A percentile compares a stretch with the other conserved stretches of the same genome.
These are phyloP conservation scores for Tragelaphus scriptus DNA, from an alignment of 2,113 vertebrate species.

Conservation along the genomic window DNA sequence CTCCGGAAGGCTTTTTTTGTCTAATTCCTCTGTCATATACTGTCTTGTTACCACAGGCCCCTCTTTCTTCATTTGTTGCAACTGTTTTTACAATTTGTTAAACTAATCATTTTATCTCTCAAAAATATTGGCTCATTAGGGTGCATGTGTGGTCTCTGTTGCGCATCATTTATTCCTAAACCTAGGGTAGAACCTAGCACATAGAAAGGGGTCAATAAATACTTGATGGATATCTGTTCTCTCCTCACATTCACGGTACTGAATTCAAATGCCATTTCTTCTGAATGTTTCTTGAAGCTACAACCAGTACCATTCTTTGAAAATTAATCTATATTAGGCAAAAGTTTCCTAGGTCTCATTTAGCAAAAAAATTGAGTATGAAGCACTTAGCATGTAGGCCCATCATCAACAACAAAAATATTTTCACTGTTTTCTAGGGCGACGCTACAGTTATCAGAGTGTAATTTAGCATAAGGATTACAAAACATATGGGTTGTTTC, in stretches of 20 bases:
- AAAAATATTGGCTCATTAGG: background rate
- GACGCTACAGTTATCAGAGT: background rate
- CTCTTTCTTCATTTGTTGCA: background rate
- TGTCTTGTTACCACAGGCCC: background rate
- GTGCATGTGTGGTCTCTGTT: background rate
- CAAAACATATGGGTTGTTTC: background rate
- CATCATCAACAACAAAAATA: background rate
- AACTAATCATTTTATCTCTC: background rate
- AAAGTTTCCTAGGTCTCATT: background rate
- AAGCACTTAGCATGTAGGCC: background rate
- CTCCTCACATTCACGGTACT: background rate
- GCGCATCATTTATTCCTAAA: background rate
- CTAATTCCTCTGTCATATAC: background rate
- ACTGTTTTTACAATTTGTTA: background rate
- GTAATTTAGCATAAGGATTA: background rate
- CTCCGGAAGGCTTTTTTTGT: background rate
- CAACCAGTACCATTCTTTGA: background rate
- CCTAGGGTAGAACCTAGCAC: background rate
- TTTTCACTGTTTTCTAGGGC: background rate
- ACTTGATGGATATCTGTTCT: background rate
- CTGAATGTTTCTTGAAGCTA: background rate
- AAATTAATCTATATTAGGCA: background rate
- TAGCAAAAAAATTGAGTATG: background rate
- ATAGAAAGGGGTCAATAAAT: background rate
- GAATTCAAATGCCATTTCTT: background rate